Evolutionary conservation across 2,888 invertebrate species (phyloP).

Genomic region (Rhyacophila evoluta): DNA sequence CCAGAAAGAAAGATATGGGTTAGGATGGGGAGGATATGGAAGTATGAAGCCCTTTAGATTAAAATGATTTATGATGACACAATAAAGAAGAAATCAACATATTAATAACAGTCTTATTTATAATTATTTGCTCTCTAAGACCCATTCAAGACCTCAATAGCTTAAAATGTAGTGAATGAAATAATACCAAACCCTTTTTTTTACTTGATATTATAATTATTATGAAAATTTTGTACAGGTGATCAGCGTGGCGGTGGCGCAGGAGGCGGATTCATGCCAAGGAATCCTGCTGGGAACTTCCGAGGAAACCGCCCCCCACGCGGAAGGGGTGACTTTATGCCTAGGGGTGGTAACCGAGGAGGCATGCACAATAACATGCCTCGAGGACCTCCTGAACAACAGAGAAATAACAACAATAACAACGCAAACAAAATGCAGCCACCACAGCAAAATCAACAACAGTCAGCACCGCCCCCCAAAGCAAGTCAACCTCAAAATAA

Average conservation of each 20-base stretch:
- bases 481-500: not conserved
- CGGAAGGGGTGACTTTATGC: not conserved
- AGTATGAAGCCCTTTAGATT: no score
- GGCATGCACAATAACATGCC: conserved; percentile 4
- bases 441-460: not conserved
- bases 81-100: no score
- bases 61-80: no score
- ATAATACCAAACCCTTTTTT: no score
- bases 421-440: not conserved
- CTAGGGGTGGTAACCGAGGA: not conserved
- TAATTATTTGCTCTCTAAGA: no score
- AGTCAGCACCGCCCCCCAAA: not conserved
- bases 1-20: no score
- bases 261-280: conserved; percentile 26
- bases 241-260: conserved; percentile 16
- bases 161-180: no score
- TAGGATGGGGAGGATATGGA: no score
- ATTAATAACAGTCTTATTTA: no score
- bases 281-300: conserved; percentile 31
- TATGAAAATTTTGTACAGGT: no score
- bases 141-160: no score
- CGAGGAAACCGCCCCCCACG: not conserved
- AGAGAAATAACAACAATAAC: not conserved
- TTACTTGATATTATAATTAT: no score
- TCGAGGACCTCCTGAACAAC: not conserved